Base-by-base conservation (phyloP, 1,140 invertebrate species). In the Colletes latitarsis region DNA sequence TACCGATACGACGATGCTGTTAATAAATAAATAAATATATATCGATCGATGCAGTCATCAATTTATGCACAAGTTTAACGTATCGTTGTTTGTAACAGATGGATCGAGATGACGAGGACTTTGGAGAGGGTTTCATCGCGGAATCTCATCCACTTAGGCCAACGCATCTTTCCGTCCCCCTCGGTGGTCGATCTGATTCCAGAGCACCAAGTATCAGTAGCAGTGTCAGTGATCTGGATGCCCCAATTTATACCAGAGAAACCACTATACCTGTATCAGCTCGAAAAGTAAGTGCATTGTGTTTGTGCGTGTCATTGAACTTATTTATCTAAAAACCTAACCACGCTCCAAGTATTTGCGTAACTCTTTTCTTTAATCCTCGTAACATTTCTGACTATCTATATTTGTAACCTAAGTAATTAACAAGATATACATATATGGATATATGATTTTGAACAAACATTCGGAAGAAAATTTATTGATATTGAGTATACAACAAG, bases 171-270 rank as follows among this genome's bases (percentile, higher is more conserved):
- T 92, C 93, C 46, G 90, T 94, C 0, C 94, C 94, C 0, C 70
- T 87, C 52, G 77, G 84, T 21, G 87, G 89, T 17, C 86, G 89
- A 60, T 73, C 89, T 64, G 88, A 93, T n/a, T 93, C 93, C 4
- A 87, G 93, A 68, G 88, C 93, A 10, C 89, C 92, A 4, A 95
- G 94, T 82, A 94, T 95, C 69, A 94, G 94, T 12, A 95, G 95
- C 75, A 95, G 93, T 76, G 90, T 95, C 60, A 95, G 93, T 75
- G 95, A 95, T 80, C 91, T 95, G 87, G 94, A 95, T 80, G 94
- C 94, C 21, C 95, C 94, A 8, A 95, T 95, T 85, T 95, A 95
- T 79, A 90, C 92, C 14, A 90, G 93, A 6, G 90, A 94, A 57
- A 93, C 93, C 0, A 93, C 92, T 12, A 70, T 92, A 83, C 92